A percentile compares a stretch with the other conserved stretches of the same genome.
phyloP scores from a whole-genome alignment of 2,113 vertebrate species.

The Pygoscelis adeliae region DNA sequence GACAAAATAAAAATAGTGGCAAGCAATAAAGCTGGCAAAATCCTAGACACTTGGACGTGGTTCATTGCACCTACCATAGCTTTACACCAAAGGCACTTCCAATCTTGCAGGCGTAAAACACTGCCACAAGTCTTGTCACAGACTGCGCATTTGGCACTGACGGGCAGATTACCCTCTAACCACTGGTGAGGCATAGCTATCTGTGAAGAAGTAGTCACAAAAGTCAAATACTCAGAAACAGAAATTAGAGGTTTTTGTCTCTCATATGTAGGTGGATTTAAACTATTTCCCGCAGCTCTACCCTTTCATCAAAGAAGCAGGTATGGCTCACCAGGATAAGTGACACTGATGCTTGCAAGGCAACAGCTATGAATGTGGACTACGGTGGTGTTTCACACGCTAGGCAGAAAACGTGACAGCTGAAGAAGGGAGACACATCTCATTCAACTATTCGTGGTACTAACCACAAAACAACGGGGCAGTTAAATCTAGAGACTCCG shows the following conservation, averaged over 20 bases:
- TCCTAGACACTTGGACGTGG: accelerated
- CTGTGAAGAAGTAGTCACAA: conserved; percentile 62
- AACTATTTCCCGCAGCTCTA: background rate
- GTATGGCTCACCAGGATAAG: background rate
- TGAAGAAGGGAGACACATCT: background rate
- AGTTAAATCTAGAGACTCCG: accelerated
- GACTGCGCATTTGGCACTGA: conserved; percentile 96
- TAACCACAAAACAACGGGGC: accelerated
- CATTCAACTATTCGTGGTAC: background rate
- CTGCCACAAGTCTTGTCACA: conserved; percentile 98
- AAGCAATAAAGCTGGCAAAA: background rate
- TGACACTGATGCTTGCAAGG: background rate
- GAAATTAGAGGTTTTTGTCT: background rate
- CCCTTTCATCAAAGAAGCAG: background rate
- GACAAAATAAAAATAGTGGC: background rate
- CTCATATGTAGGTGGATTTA: background rate
- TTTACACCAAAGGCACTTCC: conserved; percentile 99
- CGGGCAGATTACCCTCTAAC: conserved; percentile 95
- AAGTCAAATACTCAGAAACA: background rate
- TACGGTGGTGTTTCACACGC: background rate
- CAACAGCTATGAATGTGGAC: background rate
- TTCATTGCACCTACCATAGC: conserved; percentile 85
- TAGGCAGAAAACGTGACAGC: background rate
- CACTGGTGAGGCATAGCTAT: conserved; percentile 98
- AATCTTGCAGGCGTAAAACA: conserved; percentile 94